Evolutionary conservation across 2,113 vertebrate genomes (phyloP), one percentile per base, ranked within the genome.

Genomic region (Epinephelus fuscoguttatus): DNA sequence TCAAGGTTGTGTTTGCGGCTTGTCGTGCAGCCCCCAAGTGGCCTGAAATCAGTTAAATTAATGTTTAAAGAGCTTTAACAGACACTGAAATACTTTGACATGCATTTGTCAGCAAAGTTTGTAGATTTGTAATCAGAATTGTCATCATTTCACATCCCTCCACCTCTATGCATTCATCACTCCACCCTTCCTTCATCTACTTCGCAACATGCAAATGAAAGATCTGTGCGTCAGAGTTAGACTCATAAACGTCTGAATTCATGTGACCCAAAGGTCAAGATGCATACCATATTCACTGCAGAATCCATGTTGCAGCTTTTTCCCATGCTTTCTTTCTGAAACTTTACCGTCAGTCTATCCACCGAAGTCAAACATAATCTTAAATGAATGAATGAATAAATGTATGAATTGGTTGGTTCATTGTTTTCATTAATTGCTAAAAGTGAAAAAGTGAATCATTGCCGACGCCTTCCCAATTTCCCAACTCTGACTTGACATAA

Each of bases 1-100:
- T 30, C 14, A 10, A 37, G 62, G 47, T 70, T 64, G 15, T 68
- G 11, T 62, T 75, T 75, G 55, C 55, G 62, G 47, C 45, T 55
- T 40, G 11, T 61, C 47, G 33, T 74, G 27, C 27, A 33, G 27
- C 27, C 57, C 25, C 6, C 47, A 68, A 27, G 42, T 27, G n/a
- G 4, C 17, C 64, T 19, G 4, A 30, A 30, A 68, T 50, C 42
- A 33, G 21, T 74, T 68, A 37, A 47, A 75, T 70, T 27, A 2
- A 60, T 9, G 25, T 30, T 83, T 72, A 64, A 57, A 52, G 50
- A 61, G 37, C 56, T 23, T 56, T 33, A 50, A 47, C 42, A 15
- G 21, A 25, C 17, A 50, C 4, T 42, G 21, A 74, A 52, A 45
- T 61, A 61, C 18, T 59, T 49, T 49, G 17, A 1, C 10, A 14